Evolutionary conservation across 2,888 invertebrate species (phyloP).

Genomic region (Andricus curvator): DNA sequence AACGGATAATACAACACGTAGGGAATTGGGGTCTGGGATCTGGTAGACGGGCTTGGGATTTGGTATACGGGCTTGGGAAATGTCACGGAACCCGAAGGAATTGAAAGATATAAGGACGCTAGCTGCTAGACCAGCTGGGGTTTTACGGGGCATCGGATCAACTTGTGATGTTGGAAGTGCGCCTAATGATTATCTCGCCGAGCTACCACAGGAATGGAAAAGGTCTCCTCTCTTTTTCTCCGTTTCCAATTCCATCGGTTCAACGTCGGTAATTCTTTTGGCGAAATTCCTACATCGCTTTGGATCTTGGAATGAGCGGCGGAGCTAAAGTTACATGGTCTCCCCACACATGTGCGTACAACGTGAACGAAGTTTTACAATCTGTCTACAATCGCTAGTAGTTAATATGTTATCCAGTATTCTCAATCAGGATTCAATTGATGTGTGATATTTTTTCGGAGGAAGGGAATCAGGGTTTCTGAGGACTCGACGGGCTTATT

Average conservation of each 20-base stretch:
- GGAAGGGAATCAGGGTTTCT: constrained; percentile 53
- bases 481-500: constrained; percentile 55
- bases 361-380: constrained; percentile 76
- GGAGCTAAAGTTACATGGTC: constrained; percentile 78
- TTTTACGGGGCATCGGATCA: constrained; percentile 38
- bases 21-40: constrained; percentile 68
- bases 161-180: constrained; percentile 14
- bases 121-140: constrained; percentile 66
- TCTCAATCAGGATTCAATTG: constrained; percentile 48
- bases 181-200: background rate
- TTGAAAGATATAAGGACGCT: constrained; percentile 58
- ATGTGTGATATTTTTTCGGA: constrained; percentile 40
- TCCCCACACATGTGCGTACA: constrained; percentile 78
- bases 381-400: constrained; percentile 69
- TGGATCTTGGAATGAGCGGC: constrained; percentile 70
- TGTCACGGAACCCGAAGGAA: constrained; percentile 19
- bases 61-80: constrained; percentile 23
- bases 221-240: constrained; percentile 8
- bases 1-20: constrained; percentile 79
- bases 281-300: constrained; percentile 54
- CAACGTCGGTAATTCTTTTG: constrained; percentile 22
- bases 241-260: background rate
- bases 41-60: constrained; percentile 34
- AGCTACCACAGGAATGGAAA: background rate
- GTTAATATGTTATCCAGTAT: constrained; percentile 59